Percentiles rank a stretch among this genome's conserved stretches.
Conservation (phyloP, 2,113 vertebrate genomes). For the Pomatorhinus ruficollis region DNA sequence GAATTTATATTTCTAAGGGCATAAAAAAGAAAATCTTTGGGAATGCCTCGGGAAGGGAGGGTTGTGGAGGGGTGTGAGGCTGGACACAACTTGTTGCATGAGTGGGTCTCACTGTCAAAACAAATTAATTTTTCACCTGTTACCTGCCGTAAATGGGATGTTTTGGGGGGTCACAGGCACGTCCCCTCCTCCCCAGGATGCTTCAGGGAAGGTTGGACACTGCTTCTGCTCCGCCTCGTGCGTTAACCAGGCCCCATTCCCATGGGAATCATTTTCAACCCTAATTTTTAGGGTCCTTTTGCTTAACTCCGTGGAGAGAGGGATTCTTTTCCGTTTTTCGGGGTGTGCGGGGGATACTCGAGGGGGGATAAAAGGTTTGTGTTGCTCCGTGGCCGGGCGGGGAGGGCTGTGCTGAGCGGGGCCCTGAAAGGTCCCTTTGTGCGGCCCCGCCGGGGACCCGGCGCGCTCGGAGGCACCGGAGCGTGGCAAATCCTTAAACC, state of each 20-base stretch:
- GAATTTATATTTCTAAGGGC: constrained; percentile 36
- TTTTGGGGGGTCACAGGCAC: background rate
- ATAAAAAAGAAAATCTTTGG: background rate
- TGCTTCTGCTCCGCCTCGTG: fast-evolving
- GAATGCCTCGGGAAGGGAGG: background rate
- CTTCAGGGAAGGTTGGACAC: background rate
- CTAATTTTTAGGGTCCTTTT: background rate
- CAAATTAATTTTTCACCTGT: background rate
- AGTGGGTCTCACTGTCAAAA: background rate
- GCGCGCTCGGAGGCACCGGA: background rate
- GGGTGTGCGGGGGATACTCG: background rate
- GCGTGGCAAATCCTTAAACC: constrained; percentile 37
- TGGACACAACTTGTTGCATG: background rate
- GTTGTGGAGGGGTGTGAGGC: background rate
- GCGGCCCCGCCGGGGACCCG: background rate
- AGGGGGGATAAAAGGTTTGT: background rate
- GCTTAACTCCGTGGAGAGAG: background rate
- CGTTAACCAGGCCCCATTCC: fast-evolving
- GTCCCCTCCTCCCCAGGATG: background rate
- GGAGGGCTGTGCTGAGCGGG: background rate
- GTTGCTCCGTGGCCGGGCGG: fast-evolving
- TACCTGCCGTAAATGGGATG: background rate
- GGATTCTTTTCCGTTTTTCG: background rate
- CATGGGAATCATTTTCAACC: background rate
- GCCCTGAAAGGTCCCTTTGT: constrained; percentile 23